Percentiles rank a stretch among this genome's conserved stretches.
These are phyloP conservation scores for Drosophila bifasciata DNA, from an alignment of 1,140 invertebrate genomes.

Conservation along the genomic window DNA sequence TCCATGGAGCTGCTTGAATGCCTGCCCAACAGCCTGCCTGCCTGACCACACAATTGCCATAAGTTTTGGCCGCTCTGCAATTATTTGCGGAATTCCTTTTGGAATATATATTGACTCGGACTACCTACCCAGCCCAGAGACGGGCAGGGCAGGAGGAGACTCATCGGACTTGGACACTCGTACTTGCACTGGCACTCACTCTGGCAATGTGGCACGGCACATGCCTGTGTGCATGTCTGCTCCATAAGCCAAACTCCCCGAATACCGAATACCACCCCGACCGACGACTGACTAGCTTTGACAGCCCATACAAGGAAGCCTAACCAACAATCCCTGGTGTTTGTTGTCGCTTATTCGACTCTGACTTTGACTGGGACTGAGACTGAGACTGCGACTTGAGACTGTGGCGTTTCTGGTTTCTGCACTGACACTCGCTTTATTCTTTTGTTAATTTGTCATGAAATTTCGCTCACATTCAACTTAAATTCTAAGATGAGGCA, in stretches of 20 bases:
- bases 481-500: no score
- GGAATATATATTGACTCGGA: constrained; percentile 82
- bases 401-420: constrained; percentile 9
- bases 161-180: background rate
- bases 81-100: constrained; percentile 83
- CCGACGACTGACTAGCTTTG: constrained; percentile 52
- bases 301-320: constrained; percentile 76
- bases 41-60: constrained; percentile 73
- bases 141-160: background rate
- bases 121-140: constrained; percentile 43
- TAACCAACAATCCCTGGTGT: constrained; percentile 42
- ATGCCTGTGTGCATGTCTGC: constrained; percentile 30
- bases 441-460: constrained; percentile 71
- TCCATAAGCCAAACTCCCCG: constrained; percentile 22
- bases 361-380: constrained; percentile 8
- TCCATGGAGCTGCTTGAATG: constrained; percentile 3
- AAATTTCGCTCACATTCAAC: constrained; percentile 47
- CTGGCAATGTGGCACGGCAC: constrained; percentile 4
- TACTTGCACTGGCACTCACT: constrained; percentile 1
- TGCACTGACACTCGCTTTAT: constrained; percentile 22
- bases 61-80: constrained; percentile 74
- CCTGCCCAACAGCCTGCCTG: constrained; percentile 17
- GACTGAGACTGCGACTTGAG: background rate
- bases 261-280: constrained; percentile 2
- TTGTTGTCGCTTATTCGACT: constrained; percentile 35